Evolutionary conservation across 2,113 vertebrate genomes (phyloP).

Genomic region (Falco punctatus): DNA sequence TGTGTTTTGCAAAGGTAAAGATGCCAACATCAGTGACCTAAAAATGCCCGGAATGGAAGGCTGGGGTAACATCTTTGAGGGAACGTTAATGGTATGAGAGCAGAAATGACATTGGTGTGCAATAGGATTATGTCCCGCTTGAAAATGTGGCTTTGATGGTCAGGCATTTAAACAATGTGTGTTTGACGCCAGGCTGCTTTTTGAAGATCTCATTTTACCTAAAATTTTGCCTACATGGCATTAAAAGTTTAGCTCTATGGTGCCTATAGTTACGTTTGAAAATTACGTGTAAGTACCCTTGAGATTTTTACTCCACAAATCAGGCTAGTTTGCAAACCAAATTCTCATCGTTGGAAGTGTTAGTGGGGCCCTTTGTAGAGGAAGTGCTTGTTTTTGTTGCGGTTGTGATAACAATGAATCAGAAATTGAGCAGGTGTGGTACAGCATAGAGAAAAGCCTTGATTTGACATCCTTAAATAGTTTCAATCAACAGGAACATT

Average conservation of each 20-base stretch:
- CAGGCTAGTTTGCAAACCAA: neutral
- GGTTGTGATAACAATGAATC: conserved; percentile 8
- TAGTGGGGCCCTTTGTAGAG: neutral
- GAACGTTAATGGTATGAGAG: neutral
- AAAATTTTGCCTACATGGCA: neutral
- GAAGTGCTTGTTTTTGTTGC: neutral
- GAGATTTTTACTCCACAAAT: neutral
- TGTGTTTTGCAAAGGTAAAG: neutral
- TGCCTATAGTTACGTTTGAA: neutral
- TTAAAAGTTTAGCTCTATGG: neutral
- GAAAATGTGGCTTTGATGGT: neutral
- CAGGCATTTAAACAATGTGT: neutral
- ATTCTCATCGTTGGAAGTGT: neutral
- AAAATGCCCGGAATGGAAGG: neutral
- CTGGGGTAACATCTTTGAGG: neutral
- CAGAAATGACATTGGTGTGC: neutral
- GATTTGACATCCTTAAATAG: neutral
- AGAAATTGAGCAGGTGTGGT: neutral
- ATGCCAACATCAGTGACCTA: neutral
- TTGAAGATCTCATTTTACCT: neutral
- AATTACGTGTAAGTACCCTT: neutral
- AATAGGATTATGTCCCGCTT: neutral
- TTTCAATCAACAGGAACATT: conserved; percentile 44
- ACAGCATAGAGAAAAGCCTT: conserved; percentile 2
- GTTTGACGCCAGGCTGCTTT: neutral